Base-by-base conservation (phyloP, 2,797 vertebrate species). In the Pipistrellus pipistrellus region DNA sequence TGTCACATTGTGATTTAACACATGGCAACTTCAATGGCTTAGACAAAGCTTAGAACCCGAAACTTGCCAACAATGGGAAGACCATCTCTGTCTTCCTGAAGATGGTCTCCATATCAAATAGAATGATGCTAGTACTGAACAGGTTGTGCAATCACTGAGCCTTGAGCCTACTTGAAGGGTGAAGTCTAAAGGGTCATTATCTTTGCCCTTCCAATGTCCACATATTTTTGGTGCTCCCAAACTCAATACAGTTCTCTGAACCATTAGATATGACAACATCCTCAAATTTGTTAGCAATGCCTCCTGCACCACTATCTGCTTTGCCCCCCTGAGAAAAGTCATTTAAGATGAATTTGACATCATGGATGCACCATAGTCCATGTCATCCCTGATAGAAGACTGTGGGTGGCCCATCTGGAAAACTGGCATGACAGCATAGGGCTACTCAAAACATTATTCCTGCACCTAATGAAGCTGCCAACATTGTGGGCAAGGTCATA, bases 1-100 rank as follows among this genome's bases (percentile, higher is more conserved):
- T 99, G 98, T 99, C 99, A 98, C 98, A 99, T 90, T 99, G 99
- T 97, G 99, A 99, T 97, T 99, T 99, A 81, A 99, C 99, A 94
- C 98, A 99, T 7, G 98, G 98, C 21, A 98, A 98, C 71, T 99
- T 97, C 97, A 97, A 98, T 14, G 99, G 99, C 11, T 98, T 98
- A 27, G 98, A 99, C 80, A 98, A 98, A 89, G 85, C 97, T 41
- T 98, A 99, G 95, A 98, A 98, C 11, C 98, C 99, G 87, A 99
- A 99, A 90, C 98, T 99, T 71, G 96, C 99, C 93, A 98, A 99
- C 48, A 98, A 99, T 0, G 98, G 98, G 87, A 97, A 99, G 0
- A 91, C 97, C 20, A 98, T 99, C 97, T 96, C 97, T 0, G 98
- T 99, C 93, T 99, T 99, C 98, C 99, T 99, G 48, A 99, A 99